A percentile compares a stretch with the other conserved stretches of the same genome.
Evolutionary conservation across 2,888 invertebrate species (phyloP).

Genomic region (Caradrina kadenii): DNA sequence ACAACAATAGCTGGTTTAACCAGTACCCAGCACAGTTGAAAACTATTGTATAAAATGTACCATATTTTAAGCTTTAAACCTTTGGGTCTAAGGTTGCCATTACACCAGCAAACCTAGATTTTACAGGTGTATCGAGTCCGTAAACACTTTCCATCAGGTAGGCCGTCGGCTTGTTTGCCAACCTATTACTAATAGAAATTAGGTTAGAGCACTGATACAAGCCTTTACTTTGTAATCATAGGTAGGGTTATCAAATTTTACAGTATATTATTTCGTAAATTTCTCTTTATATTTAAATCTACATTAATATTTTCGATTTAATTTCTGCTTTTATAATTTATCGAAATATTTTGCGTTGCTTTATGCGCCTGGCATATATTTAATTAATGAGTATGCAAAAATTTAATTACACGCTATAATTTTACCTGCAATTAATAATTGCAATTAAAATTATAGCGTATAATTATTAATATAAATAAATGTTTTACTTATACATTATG

Average conservation of each 20-base stretch:
- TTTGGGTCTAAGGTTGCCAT: conserved; percentile 6
- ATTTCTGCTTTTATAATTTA: too few species aligned
- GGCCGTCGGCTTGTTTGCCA: conserved; percentile 20
- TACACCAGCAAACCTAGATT: background rate
- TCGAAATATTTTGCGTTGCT: background rate
- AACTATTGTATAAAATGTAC: too few species aligned
- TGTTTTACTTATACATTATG: too few species aligned
- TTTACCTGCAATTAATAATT: background rate
- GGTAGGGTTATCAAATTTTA: conserved; percentile 18
- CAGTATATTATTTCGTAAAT: background rate
- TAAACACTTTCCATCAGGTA: conserved; percentile 22
- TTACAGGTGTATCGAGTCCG: background rate
- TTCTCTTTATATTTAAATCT: too few species aligned
- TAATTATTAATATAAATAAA: too few species aligned
- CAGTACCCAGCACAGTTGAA: too few species aligned
- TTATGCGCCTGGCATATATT: background rate
- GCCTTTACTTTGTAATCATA: conserved; percentile 13
- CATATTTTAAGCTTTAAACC: background rate
- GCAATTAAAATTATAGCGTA: too few species aligned
- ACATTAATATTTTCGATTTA: too few species aligned
- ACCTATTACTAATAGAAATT: conserved; percentile 42
- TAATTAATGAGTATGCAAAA: background rate
- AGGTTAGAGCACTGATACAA: conserved; percentile 20
- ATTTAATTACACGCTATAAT: too few species aligned
- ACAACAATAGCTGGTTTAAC: too few species aligned